Base-by-base conservation (phyloP, 1,140 invertebrate genomes). In the Eumeta japonica region DNA sequence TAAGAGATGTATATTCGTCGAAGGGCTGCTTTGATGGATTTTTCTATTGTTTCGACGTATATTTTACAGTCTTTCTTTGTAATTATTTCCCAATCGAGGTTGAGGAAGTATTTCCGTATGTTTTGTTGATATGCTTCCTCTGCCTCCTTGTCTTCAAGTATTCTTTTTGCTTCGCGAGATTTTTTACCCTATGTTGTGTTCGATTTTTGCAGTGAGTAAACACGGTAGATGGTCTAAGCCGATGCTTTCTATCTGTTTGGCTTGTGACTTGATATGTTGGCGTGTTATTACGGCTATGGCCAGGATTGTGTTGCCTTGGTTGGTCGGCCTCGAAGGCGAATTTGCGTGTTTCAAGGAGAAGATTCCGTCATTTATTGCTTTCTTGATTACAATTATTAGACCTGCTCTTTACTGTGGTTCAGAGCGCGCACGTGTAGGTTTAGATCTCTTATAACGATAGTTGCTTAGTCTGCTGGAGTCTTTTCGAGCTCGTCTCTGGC, bases 161-260 rank as follows among this genome's bases (percentile, higher is more conserved):
- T 27, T 20, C 14, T 32, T 39, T 11, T 11, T 33, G 30, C 33
- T 33, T 10, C 37, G 28, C 2, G 13, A 17, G 10, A 38, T 10
- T 10, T 27, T 10, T 16, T 31, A n/a, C 17, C 33, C 30, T 3
- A 9, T 12, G 13, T 38, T 16, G 16, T 16, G 10, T 12, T 29
- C 15, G 13, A 38, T 28, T 14, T 33, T 39, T 7, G 29, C 19
- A 10, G 5, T 18, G 28, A 39, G 18, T 10, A 33, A 3, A 29
- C 37, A 39, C 16, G 37, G 37, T 2, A 39, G 19, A 28, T 39
- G 37, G 13, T 39, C 31, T 3, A 30, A 39, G 18, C 29, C 19
- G 11, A 39, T 14, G 19, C 28, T 18, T 16, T 30, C 29, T 7
- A 32, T 16, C 2, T 39, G 37, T 30, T 38, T 17, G 10, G 3